Evolutionary conservation across 2,113 vertebrate genomes (phyloP), one percentile per base, ranked within the genome.

Genomic region (Siphamia tubifer): DNA sequence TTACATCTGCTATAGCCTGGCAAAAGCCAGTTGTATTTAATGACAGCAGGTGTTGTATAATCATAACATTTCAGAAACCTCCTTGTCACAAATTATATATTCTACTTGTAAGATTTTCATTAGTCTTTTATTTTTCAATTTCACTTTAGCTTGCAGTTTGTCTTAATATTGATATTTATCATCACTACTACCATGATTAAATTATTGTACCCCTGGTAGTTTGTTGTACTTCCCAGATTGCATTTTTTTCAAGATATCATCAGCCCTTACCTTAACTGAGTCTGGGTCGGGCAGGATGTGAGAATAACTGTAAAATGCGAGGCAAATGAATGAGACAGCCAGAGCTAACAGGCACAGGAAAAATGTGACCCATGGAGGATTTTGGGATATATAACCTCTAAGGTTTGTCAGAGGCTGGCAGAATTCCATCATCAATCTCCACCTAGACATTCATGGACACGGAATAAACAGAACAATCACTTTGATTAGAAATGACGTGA

Each of bases 251-350:
- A 9, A 27, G 4, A 8, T 15, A n/a, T 12, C 5, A 11, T 21
- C 15, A 24, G 1, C n/a, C 17, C 58, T 83, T 68, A 93, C 93
- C 75, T 87, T 70, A 52, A 8, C 8, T n/a, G 40, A 76, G 51
- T 94, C 92, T 11, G 91, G 92, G 71, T 94, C 91, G 42, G 83
- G 84, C 4, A 92, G 70, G 5, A 40, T 68, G 45, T 91, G 86
- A 60, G 62, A 81, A 54, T 77, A 58, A 68, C 34, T 86, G 49
- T 93, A 93, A 38, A 74, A 66, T 28, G 89, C 68, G 60, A 91
- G 60, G 57, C 71, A 42, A 31, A 91, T 70, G 23, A 94, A 91
- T 0, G 92, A 85, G 25, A 91, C 11, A 3, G 90, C 73, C 51
- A 94, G 54, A 54, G 63, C 68, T 34, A 93, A 40, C 10, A 94